phyloP scores from a whole-genome alignment of 2,797 vertebrate species.

The Crax fasciolata region DNA sequence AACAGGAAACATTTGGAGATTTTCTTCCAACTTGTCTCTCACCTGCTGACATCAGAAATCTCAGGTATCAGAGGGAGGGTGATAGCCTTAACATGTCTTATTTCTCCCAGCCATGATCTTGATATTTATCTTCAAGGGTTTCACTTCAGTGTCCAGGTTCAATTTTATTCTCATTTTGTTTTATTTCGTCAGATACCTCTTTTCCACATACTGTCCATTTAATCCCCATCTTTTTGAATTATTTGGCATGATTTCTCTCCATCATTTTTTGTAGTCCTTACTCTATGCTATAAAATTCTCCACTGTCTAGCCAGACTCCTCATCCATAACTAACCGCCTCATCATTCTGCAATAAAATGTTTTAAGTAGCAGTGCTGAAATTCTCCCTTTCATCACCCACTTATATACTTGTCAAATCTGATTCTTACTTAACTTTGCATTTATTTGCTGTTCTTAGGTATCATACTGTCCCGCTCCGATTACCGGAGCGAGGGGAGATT shows the following conservation, averaged over 20 bases:
- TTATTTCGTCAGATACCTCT: neutral
- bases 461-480: too few relatives aligned
- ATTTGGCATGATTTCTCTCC: neutral
- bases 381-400: neutral
- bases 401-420: neutral
- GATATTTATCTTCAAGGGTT: neutral
- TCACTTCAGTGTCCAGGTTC: neutral
- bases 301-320: neutral
- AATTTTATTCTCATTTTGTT: neutral
- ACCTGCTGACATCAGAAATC: neutral
- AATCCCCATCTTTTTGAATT: rapidly evolving
- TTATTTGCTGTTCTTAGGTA: neutral
- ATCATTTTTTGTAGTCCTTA: neutral
- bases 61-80: neutral
- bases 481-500: too few relatives aligned
- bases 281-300: neutral
- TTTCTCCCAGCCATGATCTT: neutral
- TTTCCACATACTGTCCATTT: neutral
- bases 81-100: rapidly evolving
- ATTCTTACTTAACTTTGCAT: neutral
- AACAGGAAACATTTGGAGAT: neutral
- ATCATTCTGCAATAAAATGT: neutral
- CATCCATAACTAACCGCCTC: neutral
- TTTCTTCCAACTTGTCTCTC: neutral
- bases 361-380: neutral